These are phyloP conservation scores for Antrozous pallidus DNA, from an alignment of 2,797 vertebrate species.

Conservation along the genomic window DNA sequence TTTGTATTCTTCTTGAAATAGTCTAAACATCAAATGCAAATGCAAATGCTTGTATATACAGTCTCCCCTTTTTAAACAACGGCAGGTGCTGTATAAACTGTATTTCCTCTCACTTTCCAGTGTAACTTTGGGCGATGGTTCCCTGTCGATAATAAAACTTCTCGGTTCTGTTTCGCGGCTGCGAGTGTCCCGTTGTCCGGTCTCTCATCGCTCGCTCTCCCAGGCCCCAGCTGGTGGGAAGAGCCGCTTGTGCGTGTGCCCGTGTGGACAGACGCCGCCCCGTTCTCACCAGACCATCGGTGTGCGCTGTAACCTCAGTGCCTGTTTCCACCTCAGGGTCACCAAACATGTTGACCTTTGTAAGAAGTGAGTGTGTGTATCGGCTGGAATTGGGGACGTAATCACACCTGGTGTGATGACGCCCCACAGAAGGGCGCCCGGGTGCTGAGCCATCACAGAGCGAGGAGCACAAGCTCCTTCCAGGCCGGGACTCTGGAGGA, in stretches of 20 bases:
- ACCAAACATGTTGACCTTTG: not conserved
- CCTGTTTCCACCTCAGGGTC: not conserved
- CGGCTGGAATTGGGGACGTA: not conserved
- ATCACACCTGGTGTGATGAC: not conserved
- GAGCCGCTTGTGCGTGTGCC: not conserved
- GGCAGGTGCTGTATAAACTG: not conserved
- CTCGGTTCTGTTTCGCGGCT: not conserved
- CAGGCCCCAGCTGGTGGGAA: fast-evolving
- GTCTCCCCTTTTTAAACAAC: not conserved
- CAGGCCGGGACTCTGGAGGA: not conserved
- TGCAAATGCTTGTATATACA: not conserved
- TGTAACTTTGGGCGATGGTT: not conserved
- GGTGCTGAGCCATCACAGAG: not conserved
- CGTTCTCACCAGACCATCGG: not conserved
- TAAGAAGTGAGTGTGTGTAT: not conserved
- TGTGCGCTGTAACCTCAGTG: fast-evolving
- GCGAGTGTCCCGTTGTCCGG: not conserved
- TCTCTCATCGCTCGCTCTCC: too few species aligned
- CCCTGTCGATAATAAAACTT: not conserved
- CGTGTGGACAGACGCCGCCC: too few species aligned
- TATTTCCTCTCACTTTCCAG: not conserved
- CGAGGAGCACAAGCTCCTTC: not conserved
- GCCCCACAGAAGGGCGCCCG: fast-evolving
- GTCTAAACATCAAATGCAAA: not conserved
- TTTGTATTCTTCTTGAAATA: not conserved